phyloP scores from a whole-genome alignment of 2,797 vertebrate species.

The Coregonus sp. region DNA sequence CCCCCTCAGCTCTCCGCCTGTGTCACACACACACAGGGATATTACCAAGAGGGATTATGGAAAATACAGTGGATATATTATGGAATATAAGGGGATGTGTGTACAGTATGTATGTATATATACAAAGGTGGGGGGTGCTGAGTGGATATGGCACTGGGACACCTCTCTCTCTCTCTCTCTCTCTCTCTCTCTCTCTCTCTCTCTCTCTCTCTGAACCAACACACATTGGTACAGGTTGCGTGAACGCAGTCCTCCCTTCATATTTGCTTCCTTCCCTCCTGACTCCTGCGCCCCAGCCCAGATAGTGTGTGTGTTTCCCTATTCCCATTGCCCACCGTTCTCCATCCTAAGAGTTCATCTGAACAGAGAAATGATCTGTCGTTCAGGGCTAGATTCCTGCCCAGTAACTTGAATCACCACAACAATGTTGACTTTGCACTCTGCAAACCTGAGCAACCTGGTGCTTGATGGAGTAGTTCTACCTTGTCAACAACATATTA shows the following conservation, averaged over 20 bases:
- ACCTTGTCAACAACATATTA: neutral
- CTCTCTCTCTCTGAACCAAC: neutral
- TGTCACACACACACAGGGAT: slow-evolving; percentile 46
- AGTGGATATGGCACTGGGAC: slow-evolving; percentile 60
- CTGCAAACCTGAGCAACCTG: neutral
- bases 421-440: neutral
- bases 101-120: neutral
- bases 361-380: neutral
- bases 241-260: slow-evolving; percentile 12
- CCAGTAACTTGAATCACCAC: neutral
- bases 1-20: slow-evolving; percentile 7
- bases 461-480: neutral
- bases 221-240: no score
- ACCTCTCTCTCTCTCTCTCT: slow-evolving; percentile 6
- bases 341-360: neutral
- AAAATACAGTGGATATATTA: slow-evolving; percentile 52
- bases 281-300: slow-evolving; percentile 22
- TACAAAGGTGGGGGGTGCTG: slow-evolving; percentile 59
- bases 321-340: neutral
- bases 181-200: slow-evolving; percentile 2
- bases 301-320: slow-evolving; percentile 12
- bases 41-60: slow-evolving; percentile 58
- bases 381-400: neutral
- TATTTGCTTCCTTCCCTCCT: slow-evolving; percentile 20
- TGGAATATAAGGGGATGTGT: neutral